Percentiles rank a stretch among this genome's conserved stretches.
phyloP scores from a whole-genome alignment of 2,113 vertebrate species.

The Irena cyanogastra region DNA sequence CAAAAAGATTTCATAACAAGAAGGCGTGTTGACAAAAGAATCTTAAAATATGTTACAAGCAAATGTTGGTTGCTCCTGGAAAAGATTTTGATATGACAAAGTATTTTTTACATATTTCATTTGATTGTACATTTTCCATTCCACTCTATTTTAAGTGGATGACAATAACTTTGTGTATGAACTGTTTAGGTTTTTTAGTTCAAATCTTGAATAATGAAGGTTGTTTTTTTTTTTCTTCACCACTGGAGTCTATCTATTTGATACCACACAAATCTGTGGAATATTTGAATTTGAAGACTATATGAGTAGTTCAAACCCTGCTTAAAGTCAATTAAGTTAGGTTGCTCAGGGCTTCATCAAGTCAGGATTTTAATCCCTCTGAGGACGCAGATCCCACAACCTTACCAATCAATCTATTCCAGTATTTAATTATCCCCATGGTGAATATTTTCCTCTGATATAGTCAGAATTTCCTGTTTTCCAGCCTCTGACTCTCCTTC shows the following conservation, averaged over 20 bases:
- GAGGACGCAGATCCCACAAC: not conserved
- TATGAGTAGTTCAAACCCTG: fast-evolving
- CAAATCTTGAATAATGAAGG: not conserved
- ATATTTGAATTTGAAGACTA: not conserved
- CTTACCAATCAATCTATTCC: not conserved
- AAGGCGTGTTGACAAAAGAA: not conserved
- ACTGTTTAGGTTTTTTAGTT: not conserved
- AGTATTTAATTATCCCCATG: not conserved
- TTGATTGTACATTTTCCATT: not conserved
- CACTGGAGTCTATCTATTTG: not conserved
- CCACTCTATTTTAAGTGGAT: not conserved
- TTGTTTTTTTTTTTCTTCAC: not conserved
- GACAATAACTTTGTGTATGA: not conserved
- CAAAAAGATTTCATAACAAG: not conserved
- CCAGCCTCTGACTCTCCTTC: not conserved
- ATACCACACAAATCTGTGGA: not conserved
- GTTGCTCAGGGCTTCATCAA: not conserved
- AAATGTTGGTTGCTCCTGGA: fast-evolving
- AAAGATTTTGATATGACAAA: not conserved
- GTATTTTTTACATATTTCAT: not conserved
- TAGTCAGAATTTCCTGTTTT: not conserved
- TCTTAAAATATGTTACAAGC: not conserved
- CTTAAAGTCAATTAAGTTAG: not conserved
- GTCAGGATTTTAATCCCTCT: not conserved
- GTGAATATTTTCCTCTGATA: not conserved